phyloP scores from a whole-genome alignment of 37 sponge, comb jelly and placozoan species.

The Mnemiopsis leidyi region DNA sequence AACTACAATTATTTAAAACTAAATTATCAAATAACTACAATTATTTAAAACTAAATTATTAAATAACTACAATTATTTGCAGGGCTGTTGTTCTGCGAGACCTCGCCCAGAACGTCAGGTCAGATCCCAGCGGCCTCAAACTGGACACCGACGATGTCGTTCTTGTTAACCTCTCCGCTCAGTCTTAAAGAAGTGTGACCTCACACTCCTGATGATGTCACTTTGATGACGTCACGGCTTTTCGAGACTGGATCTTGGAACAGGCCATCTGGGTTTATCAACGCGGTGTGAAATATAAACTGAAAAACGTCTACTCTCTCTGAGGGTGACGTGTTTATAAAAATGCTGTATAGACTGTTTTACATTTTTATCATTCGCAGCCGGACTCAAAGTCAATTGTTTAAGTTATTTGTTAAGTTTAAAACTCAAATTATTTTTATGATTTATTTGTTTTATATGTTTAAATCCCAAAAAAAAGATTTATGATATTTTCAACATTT shows the following conservation, averaged over 20 bases:
- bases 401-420: neutral
- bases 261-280: neutral
- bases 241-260: neutral
- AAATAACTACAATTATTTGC: too few species aligned
- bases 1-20: too few species aligned
- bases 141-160: conserved; percentile 31
- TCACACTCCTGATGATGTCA: neutral
- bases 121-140: neutral
- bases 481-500: too few species aligned
- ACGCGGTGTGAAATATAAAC: neutral
- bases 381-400: neutral
- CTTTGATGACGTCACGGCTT: neutral
- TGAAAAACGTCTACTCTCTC: neutral
- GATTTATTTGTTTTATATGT: neutral
- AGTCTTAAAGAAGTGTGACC: conserved; percentile 24
- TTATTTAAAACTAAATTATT: too few species aligned
- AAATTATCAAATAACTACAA: too few species aligned
- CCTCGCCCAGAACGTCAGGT: conserved; percentile 17
- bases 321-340: neutral
- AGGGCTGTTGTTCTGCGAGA: conserved; percentile 25
- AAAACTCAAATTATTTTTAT: neutral
- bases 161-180: conserved; percentile 25
- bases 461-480: neutral
- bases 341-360: neutral
- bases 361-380: neutral